Percentiles rank a stretch among this genome's conserved stretches.
Conservation (phyloP, 2,797 vertebrate species). For the Sebastes umbrosus region DNA sequence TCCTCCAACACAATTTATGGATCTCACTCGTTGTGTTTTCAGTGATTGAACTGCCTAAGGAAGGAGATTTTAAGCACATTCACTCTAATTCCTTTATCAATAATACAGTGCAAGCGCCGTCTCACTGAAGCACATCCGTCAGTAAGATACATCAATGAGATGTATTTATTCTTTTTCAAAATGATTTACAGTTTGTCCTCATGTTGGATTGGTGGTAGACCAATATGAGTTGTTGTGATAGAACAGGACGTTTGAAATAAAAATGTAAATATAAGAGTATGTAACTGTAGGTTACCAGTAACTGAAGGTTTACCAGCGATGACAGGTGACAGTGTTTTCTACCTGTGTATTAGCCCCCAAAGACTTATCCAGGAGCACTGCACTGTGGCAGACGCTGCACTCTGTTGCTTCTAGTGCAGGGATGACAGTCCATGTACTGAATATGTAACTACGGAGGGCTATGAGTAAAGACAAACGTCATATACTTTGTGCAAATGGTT, state of each 20-base stretch:
- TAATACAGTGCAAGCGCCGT: slow-evolving; percentile 20
- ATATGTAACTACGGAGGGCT: slow-evolving; percentile 3
- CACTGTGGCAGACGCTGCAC: neutral
- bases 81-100: slow-evolving; percentile 44
- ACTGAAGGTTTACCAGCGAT: neutral
- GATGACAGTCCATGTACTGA: neutral
- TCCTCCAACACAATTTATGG: slow-evolving; percentile 52
- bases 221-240: neutral
- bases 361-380: neutral
- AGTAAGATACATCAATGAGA: neutral
- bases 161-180: neutral
- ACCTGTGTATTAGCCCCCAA: neutral
- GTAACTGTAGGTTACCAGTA: too few species aligned
- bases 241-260: neutral
- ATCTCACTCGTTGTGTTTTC: slow-evolving; percentile 47
- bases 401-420: slow-evolving; percentile 12
- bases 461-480: slow-evolving; percentile 15
- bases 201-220: neutral
- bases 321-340: slow-evolving; percentile 17
- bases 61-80: slow-evolving; percentile 35
- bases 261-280: neutral
- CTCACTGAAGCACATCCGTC: slow-evolving; percentile 26
- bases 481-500: slow-evolving; percentile 39
- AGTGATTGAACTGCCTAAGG: slow-evolving; percentile 51
- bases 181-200: slow-evolving; percentile 7